Evolutionary conservation across 1,140 invertebrate species (phyloP), one percentile per base, ranked within the genome.

Genomic region (Ostrea edulis): DNA sequence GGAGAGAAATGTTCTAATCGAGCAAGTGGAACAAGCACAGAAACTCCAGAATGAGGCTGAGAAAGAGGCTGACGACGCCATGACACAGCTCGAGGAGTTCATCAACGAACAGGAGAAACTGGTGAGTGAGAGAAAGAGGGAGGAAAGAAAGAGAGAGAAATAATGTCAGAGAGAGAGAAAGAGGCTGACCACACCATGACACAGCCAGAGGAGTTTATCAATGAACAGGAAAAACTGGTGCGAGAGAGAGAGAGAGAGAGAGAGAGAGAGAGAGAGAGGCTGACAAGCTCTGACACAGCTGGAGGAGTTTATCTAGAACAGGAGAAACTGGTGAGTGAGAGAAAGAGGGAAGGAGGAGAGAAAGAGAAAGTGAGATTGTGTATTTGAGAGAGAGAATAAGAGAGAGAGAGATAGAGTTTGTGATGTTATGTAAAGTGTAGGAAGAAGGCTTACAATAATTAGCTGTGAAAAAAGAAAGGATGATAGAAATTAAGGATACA

Each of bases 221-320:
- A 91, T 44, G 94, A 95, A 83, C 93, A 94, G 82, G 94, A 95
- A 88, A 90, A 91, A 91, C 88, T 94, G 93, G 94, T 94, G 88
- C n/a, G 7, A 54, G 7, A 54, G 53, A 8, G 17, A 55, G 8
- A 4, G 55, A 1, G 11, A 12, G 12, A 58, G 55, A 58, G 12
- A 58, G 55, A 58, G 55, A 58, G 12, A 9, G 12, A 58, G 55
- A 58, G 4, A 93, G 93, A 84, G 94, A 94, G 85, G 94, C 94
- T 29, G 93, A 95, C 81, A 87, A 90, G 93, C 93, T 54, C 92
- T 95, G 92, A 91, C 92, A 11, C 93, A 94, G 62, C 89, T 95
- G n/a, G 94, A 95, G 84, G 94, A 94, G 58, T 94, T 94, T 88
- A 94, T 95, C 77, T 93, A 92, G 94, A 95, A 85, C 93, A 94